Base-by-base conservation (phyloP, 2,888 invertebrate species). In the Strigamia transsilvanica region DNA sequence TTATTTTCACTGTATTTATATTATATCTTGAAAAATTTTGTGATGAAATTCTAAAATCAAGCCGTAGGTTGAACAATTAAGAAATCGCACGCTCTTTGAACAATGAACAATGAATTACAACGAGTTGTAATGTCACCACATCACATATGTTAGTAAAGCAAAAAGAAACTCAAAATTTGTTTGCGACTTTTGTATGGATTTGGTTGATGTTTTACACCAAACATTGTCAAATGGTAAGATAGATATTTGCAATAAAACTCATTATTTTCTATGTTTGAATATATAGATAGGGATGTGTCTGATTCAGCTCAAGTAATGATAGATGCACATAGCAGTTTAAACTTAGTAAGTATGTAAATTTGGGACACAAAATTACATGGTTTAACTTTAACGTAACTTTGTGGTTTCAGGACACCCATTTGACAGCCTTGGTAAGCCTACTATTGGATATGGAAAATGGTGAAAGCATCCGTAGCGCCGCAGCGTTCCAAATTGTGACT, bases 1-100 rank as follows among this genome's bases (percentile, higher is more conserved):
- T 12, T 32, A 12, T 32, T 73, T 32, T 2, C 3, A 73, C 12
- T 73, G 1, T 73, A 6, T 21, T 1, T 6, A 66, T 66, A 1
- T 66, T n/a, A 3, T 5, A 13, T 73, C 73, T 73, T 73, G 73
- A 73, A 13, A 27, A 73, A 73, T 73, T 73, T 73, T 73, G 13
- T 73, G 32, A 32, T 32, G 27, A 73, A 27, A 51, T 51, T 51
- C 51, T 51, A 18, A 18, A 51, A 51, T 0, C 6, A 27, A 15
- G 32, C 13, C 27, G 7, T 73, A 9, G 18, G n/a, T n/a, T 46
- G 6, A 61, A 61, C 23, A 61, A 61, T 18, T 18, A 2, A 18
- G 18, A 61, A 21, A 21, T 61, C 0, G 12, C 46, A 46, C 12
- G 13, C 46, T 61, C 12, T 9, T 2, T 12, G 21, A 61, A 61